A percentile compares a stretch with the other conserved stretches of the same genome.
Conservation (phyloP, 2,888 invertebrate genomes). For the Spicauda simplicius region DNA sequence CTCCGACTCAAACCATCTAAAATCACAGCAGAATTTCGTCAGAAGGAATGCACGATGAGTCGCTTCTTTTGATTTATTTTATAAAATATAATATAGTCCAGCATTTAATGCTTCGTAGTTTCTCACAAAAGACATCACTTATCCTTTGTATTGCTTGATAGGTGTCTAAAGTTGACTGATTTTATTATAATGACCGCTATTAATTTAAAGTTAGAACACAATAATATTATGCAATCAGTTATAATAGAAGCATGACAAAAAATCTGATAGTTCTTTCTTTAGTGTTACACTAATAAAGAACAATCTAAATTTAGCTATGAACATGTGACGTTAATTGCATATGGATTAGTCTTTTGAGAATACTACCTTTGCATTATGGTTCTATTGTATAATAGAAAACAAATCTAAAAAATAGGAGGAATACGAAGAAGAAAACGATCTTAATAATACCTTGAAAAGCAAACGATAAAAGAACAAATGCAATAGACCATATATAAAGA, state of each 20-base stretch:
- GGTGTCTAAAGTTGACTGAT: background rate
- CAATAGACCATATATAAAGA: constrained; percentile 6
- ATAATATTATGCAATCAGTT: background rate
- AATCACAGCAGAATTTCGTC: constrained; percentile 18
- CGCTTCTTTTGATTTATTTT: background rate
- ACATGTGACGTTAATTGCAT: too few species aligned
- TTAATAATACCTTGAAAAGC: constrained; percentile 24
- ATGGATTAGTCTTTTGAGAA: too few species aligned
- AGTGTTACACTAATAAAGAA: too few species aligned
- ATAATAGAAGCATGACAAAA: background rate
- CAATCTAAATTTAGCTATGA: too few species aligned
- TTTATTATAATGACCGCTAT: background rate
- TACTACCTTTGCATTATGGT: too few species aligned
- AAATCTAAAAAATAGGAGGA: background rate
- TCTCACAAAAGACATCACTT: background rate
- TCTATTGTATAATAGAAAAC: too few species aligned
- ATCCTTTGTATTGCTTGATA: background rate
- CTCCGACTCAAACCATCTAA: constrained; percentile 57
- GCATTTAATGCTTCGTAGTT: background rate
- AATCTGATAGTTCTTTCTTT: background rate
- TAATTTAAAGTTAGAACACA: background rate
- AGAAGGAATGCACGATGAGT: background rate
- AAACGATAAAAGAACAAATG: constrained; percentile 1
- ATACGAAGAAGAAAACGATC: too few species aligned
- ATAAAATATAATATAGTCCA: background rate